A percentile compares a stretch with the other conserved stretches of the same genome.
These are phyloP conservation scores for Globicephala melas DNA, from an alignment of 2,113 vertebrate genomes.

Conservation along the genomic window DNA sequence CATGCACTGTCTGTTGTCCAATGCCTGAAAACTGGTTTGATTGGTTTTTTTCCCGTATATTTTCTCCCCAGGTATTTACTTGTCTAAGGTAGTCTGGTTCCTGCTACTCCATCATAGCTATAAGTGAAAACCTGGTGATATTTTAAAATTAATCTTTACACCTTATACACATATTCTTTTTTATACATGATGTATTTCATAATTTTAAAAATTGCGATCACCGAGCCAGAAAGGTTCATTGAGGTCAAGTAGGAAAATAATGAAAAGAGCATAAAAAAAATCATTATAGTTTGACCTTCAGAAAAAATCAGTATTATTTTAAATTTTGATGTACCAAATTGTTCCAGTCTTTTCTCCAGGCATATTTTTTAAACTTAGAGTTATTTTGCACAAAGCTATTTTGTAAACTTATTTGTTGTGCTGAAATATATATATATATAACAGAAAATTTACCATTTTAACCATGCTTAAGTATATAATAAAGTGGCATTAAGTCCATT, in stretches of 20 bases:
- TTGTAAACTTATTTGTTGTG: not conserved
- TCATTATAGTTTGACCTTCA: not conserved
- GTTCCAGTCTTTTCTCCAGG: not conserved
- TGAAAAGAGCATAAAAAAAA: not conserved
- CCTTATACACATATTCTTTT: not conserved
- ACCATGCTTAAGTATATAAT: not conserved
- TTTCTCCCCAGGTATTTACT: not conserved
- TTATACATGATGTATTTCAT: not conserved
- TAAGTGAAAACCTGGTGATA: not conserved
- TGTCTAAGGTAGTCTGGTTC: not conserved
- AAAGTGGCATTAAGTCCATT: not conserved
- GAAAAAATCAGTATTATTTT: not conserved
- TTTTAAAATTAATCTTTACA: not conserved
- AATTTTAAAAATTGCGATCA: not conserved
- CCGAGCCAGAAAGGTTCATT: not conserved
- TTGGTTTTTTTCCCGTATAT: not conserved
- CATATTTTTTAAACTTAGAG: not conserved
- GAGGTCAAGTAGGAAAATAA: not conserved
- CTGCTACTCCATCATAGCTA: not conserved
- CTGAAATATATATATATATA: not conserved
- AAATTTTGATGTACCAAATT: not conserved
- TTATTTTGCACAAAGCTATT: not conserved
- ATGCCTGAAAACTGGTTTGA: not conserved
- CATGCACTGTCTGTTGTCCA: not conserved
- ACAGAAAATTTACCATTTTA: not conserved